Base-by-base conservation (phyloP, 1,140 invertebrate species). In the Rhopalosiphum maidis region DNA sequence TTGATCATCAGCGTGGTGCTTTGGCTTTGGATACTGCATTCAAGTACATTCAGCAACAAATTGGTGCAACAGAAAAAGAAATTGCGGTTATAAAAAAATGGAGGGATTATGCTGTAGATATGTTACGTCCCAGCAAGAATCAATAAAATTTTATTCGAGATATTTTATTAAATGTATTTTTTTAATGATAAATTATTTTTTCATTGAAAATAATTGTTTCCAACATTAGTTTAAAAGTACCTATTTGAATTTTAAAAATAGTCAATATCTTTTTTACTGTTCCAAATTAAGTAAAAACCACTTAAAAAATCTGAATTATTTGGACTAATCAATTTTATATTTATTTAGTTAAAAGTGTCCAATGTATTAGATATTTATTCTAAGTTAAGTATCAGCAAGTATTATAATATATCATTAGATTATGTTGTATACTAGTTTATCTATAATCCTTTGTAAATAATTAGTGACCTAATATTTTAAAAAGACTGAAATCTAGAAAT, bases 31-130 rank as follows among this genome's bases (percentile, higher is more conserved):
- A 93, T 55, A 93, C 77, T 30, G 91, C 91, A 30, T 93, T 93
- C 25, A 83, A 93, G 51, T 93, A 93, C n/a, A 55, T 93, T 37
- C 91, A 93, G n/a, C 48, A 93, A 55, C 91, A 93, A 85, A 93
- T 93, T 41, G 91, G 91, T 86, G 91, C 91, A 30, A 54, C 91
- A 30, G 91, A 93, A n/a, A 85, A 85, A 86, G 91, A 93, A 37
- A 93, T 93, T 43, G 22, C 77, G 8, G 43, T 85, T 43, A n/a
- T 93, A 41, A 93, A 93, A 93, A 93, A 93, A 55, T 93, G 91
- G 91, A 51, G 91, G 54, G 77, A 93, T 86, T 85, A 93, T 41
- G 91, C 91, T 41, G n/a, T 93, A 18, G 82, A 85, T n/a, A 93
- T 54, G 91, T 86, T 93, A 93, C 68, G 68, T 22, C 18, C 48